Evolutionary conservation across 2,113 vertebrate genomes (phyloP).

Genomic region (Dipodomys stephensi): DNA sequence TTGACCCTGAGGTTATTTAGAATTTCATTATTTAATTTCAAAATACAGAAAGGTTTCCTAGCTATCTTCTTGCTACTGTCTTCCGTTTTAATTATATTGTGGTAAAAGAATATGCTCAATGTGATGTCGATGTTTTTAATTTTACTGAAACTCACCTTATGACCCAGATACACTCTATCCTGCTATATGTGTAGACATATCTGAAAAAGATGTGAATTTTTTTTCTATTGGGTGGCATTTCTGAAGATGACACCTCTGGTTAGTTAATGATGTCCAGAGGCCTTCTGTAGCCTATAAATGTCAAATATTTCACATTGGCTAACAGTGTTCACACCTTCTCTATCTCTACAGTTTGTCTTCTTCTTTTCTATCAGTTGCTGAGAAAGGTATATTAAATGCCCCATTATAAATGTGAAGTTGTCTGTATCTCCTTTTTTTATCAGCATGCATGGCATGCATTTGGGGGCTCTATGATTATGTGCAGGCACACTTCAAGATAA

Average conservation of each 20-base stretch:
- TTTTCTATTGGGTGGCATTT: background rate
- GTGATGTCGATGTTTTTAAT: background rate
- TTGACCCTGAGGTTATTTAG: constrained; percentile 33
- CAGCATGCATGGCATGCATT: background rate
- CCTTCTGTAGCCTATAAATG: background rate
- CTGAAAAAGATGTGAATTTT: background rate
- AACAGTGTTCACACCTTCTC: background rate
- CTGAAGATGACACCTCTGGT: background rate
- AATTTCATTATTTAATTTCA: constrained; percentile 32
- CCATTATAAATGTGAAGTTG: background rate
- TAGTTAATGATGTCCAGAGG: background rate
- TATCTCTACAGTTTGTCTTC: background rate
- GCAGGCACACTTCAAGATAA: background rate
- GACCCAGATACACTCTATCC: background rate
- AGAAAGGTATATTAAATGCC: background rate
- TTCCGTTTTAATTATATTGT: constrained; percentile 48
- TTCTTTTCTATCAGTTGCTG: background rate
- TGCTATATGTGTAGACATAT: background rate
- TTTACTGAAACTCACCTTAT: background rate
- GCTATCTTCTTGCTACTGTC: background rate
- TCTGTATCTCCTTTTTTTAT: background rate
- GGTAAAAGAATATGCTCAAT: background rate
- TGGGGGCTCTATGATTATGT: background rate
- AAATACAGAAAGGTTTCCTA: constrained; percentile 8
- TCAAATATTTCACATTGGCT: background rate